Conservation (phyloP, 2,888 invertebrate genomes). For the Hypercompe scribonia region DNA sequence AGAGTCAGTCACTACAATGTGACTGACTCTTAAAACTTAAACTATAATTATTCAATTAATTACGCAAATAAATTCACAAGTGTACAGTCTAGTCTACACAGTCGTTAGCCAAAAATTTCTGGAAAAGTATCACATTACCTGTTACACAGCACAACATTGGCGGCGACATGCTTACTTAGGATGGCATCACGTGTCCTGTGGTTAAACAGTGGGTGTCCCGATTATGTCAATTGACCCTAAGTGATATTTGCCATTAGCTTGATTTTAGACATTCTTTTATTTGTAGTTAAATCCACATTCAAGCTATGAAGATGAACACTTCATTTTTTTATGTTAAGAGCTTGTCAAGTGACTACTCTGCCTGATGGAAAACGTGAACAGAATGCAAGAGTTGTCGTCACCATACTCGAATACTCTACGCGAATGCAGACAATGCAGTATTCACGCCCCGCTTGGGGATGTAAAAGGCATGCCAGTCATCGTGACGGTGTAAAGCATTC, state of each 20-base stretch:
- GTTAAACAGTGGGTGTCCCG: background rate
- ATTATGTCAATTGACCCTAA: background rate
- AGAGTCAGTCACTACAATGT: too few relatives aligned
- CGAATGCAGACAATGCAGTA: too few relatives aligned
- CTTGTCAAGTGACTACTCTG: too few relatives aligned
- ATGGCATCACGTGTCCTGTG: background rate
- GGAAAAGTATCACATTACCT: constrained; percentile 5
- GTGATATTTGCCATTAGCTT: background rate
- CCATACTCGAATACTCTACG: too few relatives aligned
- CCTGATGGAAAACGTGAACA: too few relatives aligned
- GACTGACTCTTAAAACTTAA: background rate
- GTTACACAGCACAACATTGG: background rate
- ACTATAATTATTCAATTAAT: background rate
- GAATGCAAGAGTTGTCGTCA: too few relatives aligned
- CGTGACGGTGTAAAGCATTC: too few relatives aligned
- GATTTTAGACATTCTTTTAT: background rate
- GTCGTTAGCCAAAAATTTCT: background rate
- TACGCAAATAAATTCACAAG: background rate
- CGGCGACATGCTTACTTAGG: background rate
- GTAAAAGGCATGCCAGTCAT: too few relatives aligned
- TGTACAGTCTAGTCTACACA: background rate
- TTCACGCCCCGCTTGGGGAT: too few relatives aligned
- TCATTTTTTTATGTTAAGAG: too few relatives aligned
- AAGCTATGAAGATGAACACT: too few relatives aligned
- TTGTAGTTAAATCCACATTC: background rate